Percentiles rank a stretch among this genome's conserved stretches.
Conservation (phyloP, 2,113 vertebrate species). For the Cephalopterus ornatus region DNA sequence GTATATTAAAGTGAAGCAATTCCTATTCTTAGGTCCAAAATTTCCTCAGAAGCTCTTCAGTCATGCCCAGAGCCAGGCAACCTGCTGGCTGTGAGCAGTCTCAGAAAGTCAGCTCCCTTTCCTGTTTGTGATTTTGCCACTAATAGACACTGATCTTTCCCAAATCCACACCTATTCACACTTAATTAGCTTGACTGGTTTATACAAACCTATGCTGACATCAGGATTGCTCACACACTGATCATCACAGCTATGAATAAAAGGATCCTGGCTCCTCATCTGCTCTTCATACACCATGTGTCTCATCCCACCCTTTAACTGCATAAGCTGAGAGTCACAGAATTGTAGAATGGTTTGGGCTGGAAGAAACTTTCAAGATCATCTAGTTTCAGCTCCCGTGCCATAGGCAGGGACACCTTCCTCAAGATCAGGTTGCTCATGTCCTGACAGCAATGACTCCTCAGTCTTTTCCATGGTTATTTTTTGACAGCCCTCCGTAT, state of each 20-base stretch:
- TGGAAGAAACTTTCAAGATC: background rate
- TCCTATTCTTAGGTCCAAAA: background rate
- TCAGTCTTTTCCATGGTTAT: background rate
- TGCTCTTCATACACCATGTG: background rate
- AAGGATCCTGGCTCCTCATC: background rate
- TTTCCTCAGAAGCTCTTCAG: slow-evolving; percentile 3
- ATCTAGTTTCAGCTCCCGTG: background rate
- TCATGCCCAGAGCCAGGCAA: background rate
- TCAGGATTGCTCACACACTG: background rate
- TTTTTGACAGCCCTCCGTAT: background rate
- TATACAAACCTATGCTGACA: background rate
- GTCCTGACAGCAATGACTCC: background rate
- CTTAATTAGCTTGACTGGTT: background rate
- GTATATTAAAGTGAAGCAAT: background rate
- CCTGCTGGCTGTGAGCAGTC: background rate
- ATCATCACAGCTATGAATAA: background rate
- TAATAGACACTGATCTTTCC: background rate
- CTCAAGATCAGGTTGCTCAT: background rate
- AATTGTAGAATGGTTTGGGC: background rate
- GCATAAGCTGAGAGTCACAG: background rate
- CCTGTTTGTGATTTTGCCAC: background rate
- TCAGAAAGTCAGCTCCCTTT: background rate
- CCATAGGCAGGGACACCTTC: background rate
- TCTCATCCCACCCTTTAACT: background rate
- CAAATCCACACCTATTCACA: background rate